A percentile compares a stretch with the other conserved stretches of the same genome.
Conservation (phyloP, 2,888 invertebrate species). For the Anarsia innoxiella region DNA sequence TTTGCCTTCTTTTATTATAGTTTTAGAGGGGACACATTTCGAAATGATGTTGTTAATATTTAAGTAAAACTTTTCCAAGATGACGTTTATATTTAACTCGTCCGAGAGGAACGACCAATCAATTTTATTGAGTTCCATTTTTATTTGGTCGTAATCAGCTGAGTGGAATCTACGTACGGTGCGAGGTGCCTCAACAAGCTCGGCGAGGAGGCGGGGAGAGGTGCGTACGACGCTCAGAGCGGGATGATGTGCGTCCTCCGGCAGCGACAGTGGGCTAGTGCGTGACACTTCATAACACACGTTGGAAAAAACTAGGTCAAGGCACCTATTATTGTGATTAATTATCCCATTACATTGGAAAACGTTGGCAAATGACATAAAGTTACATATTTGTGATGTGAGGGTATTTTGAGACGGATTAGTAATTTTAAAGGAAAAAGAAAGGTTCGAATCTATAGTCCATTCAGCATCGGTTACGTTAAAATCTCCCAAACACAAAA, state of each 20-base stretch:
- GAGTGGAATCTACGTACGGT: not conserved
- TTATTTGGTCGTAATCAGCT: constrained; percentile 5
- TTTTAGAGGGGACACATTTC: constrained; percentile 4
- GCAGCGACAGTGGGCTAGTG: not conserved
- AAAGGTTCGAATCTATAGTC: not conserved
- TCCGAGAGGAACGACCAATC: constrained; percentile 4
- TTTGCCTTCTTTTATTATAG: not conserved
- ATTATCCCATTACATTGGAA: not conserved
- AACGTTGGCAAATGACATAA: not conserved
- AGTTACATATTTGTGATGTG: constrained; percentile 4
- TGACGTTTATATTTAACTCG: constrained; percentile 1
- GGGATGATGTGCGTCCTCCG: constrained; percentile 1
- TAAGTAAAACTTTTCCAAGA: constrained; percentile 10
- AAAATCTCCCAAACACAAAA: constrained; percentile 5
- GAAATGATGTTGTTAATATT: constrained; percentile 8
- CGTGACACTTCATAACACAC: not conserved
- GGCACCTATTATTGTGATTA: not conserved
- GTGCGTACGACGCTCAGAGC: not conserved
- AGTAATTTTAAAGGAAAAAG: not conserved
- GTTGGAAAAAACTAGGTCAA: not conserved
- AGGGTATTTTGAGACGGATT: constrained; percentile 1
- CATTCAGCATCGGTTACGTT: constrained; percentile 5
- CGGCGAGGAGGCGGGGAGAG: not conserved
- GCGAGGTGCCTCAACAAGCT: not conserved
- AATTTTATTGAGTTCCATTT: not conserved